phyloP scores from a whole-genome alignment of 2,797 vertebrate species.

The Leptodactylus fallax region DNA sequence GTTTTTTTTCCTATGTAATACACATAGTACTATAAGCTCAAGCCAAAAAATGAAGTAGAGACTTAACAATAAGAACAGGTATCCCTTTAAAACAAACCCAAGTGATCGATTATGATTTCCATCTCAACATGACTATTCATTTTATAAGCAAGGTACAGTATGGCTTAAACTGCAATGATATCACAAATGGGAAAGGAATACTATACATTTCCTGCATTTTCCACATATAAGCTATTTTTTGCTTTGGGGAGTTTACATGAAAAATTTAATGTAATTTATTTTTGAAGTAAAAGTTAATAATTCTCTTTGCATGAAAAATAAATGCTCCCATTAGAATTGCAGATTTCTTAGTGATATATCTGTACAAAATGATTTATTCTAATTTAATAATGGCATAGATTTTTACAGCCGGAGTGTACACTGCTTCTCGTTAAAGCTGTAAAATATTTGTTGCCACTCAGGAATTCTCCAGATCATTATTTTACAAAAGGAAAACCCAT shows the following conservation, averaged over 20 bases:
- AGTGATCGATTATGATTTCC: not conserved
- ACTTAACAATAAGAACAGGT: not conserved
- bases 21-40: not conserved
- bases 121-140: constrained; percentile 7
- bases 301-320: constrained; percentile 82
- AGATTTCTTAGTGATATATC: constrained; percentile 76
- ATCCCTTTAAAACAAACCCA: not conserved
- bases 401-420: constrained; percentile 83
- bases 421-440: constrained; percentile 81
- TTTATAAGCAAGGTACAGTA: constrained; percentile 12
- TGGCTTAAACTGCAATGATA: constrained; percentile 41
- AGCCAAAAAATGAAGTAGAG: not conserved
- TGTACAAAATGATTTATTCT: constrained; percentile 83
- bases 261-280: constrained; percentile 80
- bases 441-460: constrained; percentile 87
- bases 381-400: constrained; percentile 84
- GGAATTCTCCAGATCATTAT: constrained; percentile 98
- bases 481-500: constrained; percentile 97
- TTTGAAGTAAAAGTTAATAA: constrained; percentile 85
- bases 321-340: constrained; percentile 80
- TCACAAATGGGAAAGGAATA: constrained; percentile 39
- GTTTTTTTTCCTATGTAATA: not conserved
- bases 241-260: constrained; percentile 79
- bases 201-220: constrained; percentile 56
- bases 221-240: constrained; percentile 69